Evolutionary conservation across 2,113 vertebrate genomes (phyloP), one percentile per base, ranked within the genome.

Genomic region (Reinhardtius hippoglossoides): DNA sequence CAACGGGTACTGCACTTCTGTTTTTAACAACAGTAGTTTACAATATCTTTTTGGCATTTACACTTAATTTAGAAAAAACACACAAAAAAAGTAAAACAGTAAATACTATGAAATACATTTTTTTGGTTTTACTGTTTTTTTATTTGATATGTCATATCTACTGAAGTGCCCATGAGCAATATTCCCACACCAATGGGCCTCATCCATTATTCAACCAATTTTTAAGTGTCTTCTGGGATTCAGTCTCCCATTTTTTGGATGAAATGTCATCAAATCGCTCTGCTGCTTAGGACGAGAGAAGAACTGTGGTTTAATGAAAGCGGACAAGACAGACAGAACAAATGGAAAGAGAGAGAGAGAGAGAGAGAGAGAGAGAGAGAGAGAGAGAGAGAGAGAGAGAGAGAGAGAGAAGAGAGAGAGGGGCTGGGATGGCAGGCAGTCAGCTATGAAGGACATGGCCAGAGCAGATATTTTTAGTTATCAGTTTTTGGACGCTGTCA

Each of bases 371-470:
- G 26, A 27, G 26, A 27, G 26, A 27, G 26, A 27, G 26, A 27
- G 26, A 27, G 26, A 27, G 26, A 27, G 2, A 27, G 26, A 3
- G 4, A 5, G 27, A 31, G 27, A 31, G 27, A 31, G 27, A 31
- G 27, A 27, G 27, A 27, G 27, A 31, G 27, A 31, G n/a, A n/a
- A n/a, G n/a, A n/a, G n/a, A n/a, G n/a, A n/a, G n/a, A n/a, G n/a
- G 31, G 65, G 58, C 9, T 55, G 76, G 68, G 67, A 88, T 68
- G 73, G 69, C 52, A 78, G 70, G 68, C 90, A 92, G 79, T 88
- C 86, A 89, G 66, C 90, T 89, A 90, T 93, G 88, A 92, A 93
- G 92, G 90, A 87, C 91, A 76, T 78, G 62, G 76, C 50, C 63
- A 37, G 67, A 70, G 77, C 81, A 88, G 76, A 88, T 90, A 91